A percentile compares a stretch with the other conserved stretches of the same genome.
Conservation (phyloP, 2,113 vertebrate species). For the Aegotheles bennettii region DNA sequence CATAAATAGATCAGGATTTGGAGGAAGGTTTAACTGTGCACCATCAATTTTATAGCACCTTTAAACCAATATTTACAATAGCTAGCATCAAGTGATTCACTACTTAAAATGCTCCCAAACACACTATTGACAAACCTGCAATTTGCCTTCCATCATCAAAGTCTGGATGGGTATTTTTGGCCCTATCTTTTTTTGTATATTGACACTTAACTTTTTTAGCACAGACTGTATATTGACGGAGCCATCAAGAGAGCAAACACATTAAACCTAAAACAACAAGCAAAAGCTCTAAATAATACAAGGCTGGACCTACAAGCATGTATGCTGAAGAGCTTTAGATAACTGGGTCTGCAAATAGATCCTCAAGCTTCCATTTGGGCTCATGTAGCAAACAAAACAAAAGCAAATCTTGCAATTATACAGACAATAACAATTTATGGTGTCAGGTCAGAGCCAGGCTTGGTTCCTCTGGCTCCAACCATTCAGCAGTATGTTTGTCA, state of each 20-base stretch:
- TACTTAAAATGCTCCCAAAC: slow-evolving; percentile 30
- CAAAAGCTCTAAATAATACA: slow-evolving; percentile 37
- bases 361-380: background rate
- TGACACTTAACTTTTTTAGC: slow-evolving; percentile 28
- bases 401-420: background rate
- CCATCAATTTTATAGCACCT: slow-evolving; percentile 32
- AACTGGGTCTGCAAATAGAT: background rate
- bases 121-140: slow-evolving; percentile 43
- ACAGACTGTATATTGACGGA: slow-evolving; percentile 1
- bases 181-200: background rate
- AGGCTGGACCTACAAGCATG: background rate
- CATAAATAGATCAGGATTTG: slow-evolving; percentile 31
- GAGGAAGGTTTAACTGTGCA: slow-evolving; percentile 30
- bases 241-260: slow-evolving; percentile 45
- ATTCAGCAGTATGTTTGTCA: background rate
- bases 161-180: background rate
- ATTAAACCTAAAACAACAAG: slow-evolving; percentile 52
- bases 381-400: background rate
- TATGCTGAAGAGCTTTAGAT: background rate
- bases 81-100: slow-evolving; percentile 21
- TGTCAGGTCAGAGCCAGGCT: background rate
- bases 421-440: background rate
- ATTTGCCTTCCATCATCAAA: slow-evolving; percentile 32
- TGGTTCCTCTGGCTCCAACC: background rate
- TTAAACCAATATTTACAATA: slow-evolving; percentile 56